These are phyloP conservation scores for Clarias pachynema DNA, from an alignment of 2,797 vertebrate genomes.

Conservation along the genomic window DNA sequence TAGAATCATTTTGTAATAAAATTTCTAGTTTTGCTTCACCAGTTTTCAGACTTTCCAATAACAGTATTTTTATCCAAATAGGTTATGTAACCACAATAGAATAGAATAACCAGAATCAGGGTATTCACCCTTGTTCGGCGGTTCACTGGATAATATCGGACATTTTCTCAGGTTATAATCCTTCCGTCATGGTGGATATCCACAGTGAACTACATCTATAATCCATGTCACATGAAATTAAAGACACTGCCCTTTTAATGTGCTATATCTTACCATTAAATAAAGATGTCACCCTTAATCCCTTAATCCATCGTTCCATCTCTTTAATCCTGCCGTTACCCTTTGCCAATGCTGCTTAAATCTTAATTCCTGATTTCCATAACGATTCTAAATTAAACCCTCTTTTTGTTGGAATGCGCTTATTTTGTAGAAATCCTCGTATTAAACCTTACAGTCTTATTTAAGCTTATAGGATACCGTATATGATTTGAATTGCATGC, in stretches of 20 bases:
- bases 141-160: background rate
- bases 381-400: background rate
- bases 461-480: background rate
- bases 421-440: background rate
- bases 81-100: background rate
- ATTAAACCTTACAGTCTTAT: background rate
- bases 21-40: background rate
- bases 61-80: too few species aligned
- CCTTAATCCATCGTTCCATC: background rate
- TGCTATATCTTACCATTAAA: conserved; percentile 19
- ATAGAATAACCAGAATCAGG: background rate
- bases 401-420: background rate
- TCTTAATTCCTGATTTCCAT: conserved; percentile 2
- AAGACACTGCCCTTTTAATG: background rate
- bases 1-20: background rate
- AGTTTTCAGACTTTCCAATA: background rate
- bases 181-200: background rate
- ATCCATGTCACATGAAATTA: conserved; percentile 9
- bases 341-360: background rate
- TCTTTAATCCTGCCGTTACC: conserved; percentile 1
- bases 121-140: background rate
- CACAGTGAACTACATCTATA: background rate
- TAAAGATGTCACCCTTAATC: conserved; percentile 10
- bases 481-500: background rate
- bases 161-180: background rate